Percentiles rank a stretch among this genome's conserved stretches.
phyloP scores from a whole-genome alignment of 2,888 invertebrate species.

The Dermolepida albohirtum region DNA sequence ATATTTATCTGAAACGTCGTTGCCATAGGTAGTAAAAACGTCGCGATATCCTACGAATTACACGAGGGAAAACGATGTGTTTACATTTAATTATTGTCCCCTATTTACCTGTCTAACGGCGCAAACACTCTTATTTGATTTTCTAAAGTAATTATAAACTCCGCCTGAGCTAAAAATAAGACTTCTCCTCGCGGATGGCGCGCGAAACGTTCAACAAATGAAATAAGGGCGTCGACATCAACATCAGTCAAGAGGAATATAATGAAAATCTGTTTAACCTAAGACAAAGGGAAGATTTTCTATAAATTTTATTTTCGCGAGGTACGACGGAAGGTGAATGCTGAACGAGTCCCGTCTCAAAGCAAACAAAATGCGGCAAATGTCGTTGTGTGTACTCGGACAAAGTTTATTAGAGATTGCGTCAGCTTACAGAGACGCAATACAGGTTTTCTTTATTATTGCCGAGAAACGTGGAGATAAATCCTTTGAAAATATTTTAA shows the following conservation, averaged over 20 bases:
- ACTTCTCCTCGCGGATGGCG: neutral
- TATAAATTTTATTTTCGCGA: slow-evolving; percentile 1
- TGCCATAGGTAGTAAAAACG: too few relatives aligned
- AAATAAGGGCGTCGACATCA: neutral
- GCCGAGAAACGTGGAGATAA: too few relatives aligned
- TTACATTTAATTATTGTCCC: slow-evolving; percentile 36
- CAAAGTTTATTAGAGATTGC: too few relatives aligned
- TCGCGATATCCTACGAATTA: too few relatives aligned
- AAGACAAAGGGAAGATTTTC: slow-evolving; percentile 2
- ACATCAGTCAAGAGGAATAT: neutral
- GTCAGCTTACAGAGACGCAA: too few relatives aligned
- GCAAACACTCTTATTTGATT: slow-evolving; percentile 31
- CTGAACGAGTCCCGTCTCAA: too few relatives aligned
- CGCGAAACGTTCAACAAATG: neutral
- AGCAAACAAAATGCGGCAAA: too few relatives aligned
- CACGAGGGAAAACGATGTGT: slow-evolving; percentile 2
- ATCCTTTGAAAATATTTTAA: too few relatives aligned
- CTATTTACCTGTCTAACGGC: slow-evolving; percentile 26
- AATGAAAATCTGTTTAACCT: slow-evolving; percentile 18
- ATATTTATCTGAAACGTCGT: too few relatives aligned
- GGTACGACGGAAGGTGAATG: neutral
- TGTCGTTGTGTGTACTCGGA: too few relatives aligned
- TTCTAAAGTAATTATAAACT: slow-evolving; percentile 35
- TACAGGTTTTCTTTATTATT: too few relatives aligned
- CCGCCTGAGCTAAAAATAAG: slow-evolving; percentile 16